Percentiles rank a stretch among this genome's conserved stretches.
Evolutionary conservation across 2,113 vertebrate species (phyloP).

Genomic region (Hypanus sabinus): DNA sequence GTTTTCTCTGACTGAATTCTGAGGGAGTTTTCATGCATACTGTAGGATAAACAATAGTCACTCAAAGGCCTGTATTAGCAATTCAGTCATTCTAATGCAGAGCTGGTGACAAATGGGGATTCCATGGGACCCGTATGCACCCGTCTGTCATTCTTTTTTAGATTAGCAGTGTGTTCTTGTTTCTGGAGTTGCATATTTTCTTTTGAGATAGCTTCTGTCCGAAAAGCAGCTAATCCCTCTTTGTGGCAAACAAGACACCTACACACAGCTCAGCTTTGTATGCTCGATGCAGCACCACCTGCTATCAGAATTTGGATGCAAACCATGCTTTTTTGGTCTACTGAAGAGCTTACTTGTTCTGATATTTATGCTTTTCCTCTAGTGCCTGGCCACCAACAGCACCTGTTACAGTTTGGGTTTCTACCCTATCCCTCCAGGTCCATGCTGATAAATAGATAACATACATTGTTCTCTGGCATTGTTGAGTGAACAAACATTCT

Average conservation of each 20-base stretch:
- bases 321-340: neutral
- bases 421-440: neutral
- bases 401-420: neutral
- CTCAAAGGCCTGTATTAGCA: constrained; percentile 23
- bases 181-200: neutral
- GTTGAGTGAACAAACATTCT: neutral
- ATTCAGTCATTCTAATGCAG: constrained; percentile 34
- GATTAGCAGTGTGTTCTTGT: constrained; percentile 34
- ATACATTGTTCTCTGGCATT: neutral
- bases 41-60: constrained; percentile 31
- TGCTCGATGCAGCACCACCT: constrained; percentile 19
- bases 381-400: neutral
- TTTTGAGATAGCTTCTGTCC: constrained; percentile 32
- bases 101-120: constrained; percentile 32
- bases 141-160: constrained; percentile 30
- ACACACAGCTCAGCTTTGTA: neutral
- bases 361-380: neutral
- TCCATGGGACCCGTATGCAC: constrained; percentile 26
- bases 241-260: constrained; percentile 13
- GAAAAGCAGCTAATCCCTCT: neutral
- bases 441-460: neutral
- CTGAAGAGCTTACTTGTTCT: neutral
- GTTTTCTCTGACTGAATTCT: constrained; percentile 28
- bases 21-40: constrained; percentile 31
- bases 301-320: constrained; percentile 22